A percentile compares a stretch with the other conserved stretches of the same genome.
phyloP scores from a whole-genome alignment of 2,888 invertebrate species.

The Salticus scenicus region DNA sequence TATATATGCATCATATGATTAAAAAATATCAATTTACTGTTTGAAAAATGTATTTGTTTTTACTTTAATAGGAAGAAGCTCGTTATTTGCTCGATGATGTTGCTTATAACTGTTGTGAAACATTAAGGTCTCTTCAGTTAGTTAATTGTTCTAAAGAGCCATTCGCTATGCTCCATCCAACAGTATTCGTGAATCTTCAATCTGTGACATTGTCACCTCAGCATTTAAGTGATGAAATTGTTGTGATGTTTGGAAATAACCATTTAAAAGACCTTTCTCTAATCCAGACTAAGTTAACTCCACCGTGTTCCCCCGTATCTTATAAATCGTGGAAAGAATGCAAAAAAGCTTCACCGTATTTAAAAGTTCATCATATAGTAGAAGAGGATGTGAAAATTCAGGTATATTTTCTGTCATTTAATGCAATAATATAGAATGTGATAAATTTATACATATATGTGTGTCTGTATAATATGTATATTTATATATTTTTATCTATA shows the following conservation, averaged over 20 bases:
- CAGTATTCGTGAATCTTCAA: conserved; percentile 84
- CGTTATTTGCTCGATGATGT: conserved; percentile 84
- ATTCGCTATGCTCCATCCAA: conserved; percentile 84
- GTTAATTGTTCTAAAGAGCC: conserved; percentile 84
- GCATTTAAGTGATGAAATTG: conserved; percentile 72
- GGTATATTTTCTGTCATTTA: too few relatives aligned
- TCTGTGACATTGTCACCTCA: conserved; percentile 78
- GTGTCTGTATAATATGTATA: too few relatives aligned
- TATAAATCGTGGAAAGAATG: conserved; percentile 78
- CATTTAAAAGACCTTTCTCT: conserved; percentile 83
- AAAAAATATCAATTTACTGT: too few relatives aligned
- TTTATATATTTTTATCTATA: too few relatives aligned
- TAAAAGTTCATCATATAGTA: conserved; percentile 83
- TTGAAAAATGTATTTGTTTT: too few relatives aligned
- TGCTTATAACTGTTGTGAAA: conserved; percentile 79
- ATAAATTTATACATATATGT: too few relatives aligned
- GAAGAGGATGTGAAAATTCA: conserved; percentile 80
- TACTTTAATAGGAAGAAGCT: conserved; percentile 79
- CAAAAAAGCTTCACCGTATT: conserved; percentile 79
- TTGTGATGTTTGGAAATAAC: conserved; percentile 71
- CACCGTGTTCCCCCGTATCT: conserved; percentile 73
- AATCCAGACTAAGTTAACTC: conserved; percentile 81
- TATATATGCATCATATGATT: too few relatives aligned
- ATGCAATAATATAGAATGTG: too few relatives aligned
- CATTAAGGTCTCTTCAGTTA: conserved; percentile 81